A percentile compares a stretch with the other conserved stretches of the same genome.
These are phyloP conservation scores for Mesitornis unicolor DNA, from an alignment of 2,113 vertebrate species.

Conservation along the genomic window DNA sequence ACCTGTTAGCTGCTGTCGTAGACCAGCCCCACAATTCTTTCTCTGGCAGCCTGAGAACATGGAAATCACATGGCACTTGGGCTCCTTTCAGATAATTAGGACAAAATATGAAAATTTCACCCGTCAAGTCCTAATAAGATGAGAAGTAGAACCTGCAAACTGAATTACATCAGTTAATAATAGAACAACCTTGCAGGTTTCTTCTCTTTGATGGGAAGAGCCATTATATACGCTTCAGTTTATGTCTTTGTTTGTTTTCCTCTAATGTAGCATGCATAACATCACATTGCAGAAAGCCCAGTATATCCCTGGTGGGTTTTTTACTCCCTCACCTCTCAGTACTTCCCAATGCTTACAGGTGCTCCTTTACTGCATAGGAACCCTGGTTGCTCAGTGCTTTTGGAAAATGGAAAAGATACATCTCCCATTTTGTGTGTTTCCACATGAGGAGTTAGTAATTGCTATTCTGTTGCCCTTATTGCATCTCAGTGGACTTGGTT, in stretches of 20 bases:
- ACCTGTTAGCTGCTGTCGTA: background rate
- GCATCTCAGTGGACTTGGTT: background rate
- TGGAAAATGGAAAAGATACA: background rate
- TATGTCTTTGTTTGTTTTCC: background rate
- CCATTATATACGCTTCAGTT: background rate
- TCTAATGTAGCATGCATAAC: background rate
- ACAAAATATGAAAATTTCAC: background rate
- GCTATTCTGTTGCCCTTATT: background rate
- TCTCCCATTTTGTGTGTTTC: background rate
- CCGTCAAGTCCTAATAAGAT: background rate
- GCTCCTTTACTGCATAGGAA: background rate
- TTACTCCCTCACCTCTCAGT: background rate
- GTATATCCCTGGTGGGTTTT: background rate
- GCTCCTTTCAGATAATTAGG: background rate
- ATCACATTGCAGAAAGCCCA: background rate
- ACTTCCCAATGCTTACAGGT: background rate
- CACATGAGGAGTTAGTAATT: background rate
- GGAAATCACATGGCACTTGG: background rate
- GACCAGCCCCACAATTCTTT: background rate
- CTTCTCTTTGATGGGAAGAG: background rate
- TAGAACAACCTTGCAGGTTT: background rate
- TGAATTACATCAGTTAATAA: background rate
- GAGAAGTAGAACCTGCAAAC: background rate
- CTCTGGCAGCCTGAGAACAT: accelerated
- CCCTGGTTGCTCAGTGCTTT: background rate